Evolutionary conservation across 2,797 vertebrate genomes (phyloP).

Genomic region (Crotalus adamanteus): DNA sequence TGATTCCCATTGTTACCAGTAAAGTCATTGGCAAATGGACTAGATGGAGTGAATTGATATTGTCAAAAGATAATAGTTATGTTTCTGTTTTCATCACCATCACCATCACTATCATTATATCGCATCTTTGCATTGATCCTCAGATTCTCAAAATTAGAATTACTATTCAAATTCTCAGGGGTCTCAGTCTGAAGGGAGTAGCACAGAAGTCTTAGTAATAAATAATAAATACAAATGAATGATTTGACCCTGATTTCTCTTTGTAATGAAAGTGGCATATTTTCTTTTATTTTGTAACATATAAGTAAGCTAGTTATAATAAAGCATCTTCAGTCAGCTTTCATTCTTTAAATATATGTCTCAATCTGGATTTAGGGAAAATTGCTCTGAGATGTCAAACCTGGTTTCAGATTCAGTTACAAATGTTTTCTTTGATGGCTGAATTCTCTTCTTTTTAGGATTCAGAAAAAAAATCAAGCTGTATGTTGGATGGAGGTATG

Average conservation of each 20-base stretch:
- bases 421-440: background rate
- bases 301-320: background rate
- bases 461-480: background rate
- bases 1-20: accelerated
- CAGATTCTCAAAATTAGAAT: background rate
- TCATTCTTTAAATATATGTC: background rate
- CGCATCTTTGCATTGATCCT: background rate
- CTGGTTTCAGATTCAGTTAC: background rate
- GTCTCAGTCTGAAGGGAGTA: background rate
- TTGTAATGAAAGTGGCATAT: background rate
- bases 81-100: background rate
- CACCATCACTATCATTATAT: background rate
- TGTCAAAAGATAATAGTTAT: background rate
- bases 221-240: background rate
- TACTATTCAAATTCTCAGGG: background rate
- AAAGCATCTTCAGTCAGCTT: background rate
- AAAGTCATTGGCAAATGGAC: background rate
- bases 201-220: background rate
- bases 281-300: background rate
- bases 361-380: background rate
- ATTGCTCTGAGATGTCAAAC: background rate
- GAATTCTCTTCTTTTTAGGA: background rate
- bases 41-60: background rate
- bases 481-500: background rate
- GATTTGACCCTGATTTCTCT: background rate